Conservation (phyloP, 2,888 invertebrate genomes). For the Panopea generosa region DNA sequence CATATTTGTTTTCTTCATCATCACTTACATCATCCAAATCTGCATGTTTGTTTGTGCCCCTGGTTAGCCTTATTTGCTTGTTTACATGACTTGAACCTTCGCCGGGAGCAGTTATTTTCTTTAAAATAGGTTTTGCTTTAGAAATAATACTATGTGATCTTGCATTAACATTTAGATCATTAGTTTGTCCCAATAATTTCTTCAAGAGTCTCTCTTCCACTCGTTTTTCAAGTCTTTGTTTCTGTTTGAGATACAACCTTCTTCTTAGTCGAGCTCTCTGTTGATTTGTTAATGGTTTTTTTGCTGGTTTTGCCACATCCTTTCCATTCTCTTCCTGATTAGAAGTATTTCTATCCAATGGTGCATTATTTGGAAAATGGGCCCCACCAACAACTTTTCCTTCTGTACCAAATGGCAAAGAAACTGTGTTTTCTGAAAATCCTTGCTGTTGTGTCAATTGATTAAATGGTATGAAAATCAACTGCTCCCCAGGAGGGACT, state of each 20-base stretch:
- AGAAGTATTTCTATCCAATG: neutral
- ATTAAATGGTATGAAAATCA: constrained; percentile 51
- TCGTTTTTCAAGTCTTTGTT: constrained; percentile 35
- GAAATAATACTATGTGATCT: neutral
- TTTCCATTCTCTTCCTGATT: neutral
- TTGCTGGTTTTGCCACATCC: neutral
- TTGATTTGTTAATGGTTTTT: constrained; percentile 23
- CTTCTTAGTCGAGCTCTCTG: constrained; percentile 21
- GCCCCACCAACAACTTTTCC: neutral
- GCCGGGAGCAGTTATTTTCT: constrained; percentile 38
- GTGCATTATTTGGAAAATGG: neutral
- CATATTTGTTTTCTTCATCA: constrained; percentile 32
- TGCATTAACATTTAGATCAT: neutral
- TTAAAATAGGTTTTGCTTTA: constrained; percentile 31
- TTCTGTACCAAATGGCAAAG: neutral
- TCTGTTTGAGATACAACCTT: constrained; percentile 31
- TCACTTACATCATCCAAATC: constrained; percentile 43
- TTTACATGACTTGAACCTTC: constrained; percentile 8
- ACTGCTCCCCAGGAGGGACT: constrained; percentile 28
- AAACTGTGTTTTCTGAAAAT: constrained; percentile 17
- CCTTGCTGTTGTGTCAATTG: constrained; percentile 29
- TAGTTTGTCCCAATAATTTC: constrained; percentile 23
- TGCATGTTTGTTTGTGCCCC: neutral
- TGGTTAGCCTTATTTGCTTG: constrained; percentile 19
- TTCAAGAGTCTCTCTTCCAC: constrained; percentile 42